A percentile compares a stretch with the other conserved stretches of the same genome.
phyloP scores from a whole-genome alignment of 2,113 vertebrate genomes.

The Ancistrus triradiatus region DNA sequence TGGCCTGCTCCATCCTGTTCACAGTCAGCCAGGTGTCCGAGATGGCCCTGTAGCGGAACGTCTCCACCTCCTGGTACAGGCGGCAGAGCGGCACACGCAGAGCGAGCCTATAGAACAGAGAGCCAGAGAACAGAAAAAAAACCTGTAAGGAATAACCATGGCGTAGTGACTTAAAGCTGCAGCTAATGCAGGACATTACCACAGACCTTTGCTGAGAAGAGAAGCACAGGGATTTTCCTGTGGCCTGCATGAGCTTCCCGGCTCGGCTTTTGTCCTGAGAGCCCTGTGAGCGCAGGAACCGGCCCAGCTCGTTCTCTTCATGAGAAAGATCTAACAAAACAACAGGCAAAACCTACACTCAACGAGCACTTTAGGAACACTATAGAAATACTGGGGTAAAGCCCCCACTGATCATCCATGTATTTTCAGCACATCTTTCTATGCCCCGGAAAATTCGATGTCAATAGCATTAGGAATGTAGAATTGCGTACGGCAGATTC shows the following conservation, averaged over 20 bases:
- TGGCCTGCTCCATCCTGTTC: slow-evolving; percentile 92
- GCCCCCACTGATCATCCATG: too few relatives aligned
- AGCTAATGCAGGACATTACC: too few relatives aligned
- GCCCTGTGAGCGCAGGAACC: slow-evolving; percentile 91
- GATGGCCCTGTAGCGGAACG: slow-evolving; percentile 90
- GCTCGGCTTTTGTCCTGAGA: slow-evolving; percentile 93
- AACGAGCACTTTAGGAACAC: too few relatives aligned
- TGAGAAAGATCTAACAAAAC: slow-evolving; percentile 82
- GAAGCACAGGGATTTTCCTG: slow-evolving; percentile 95
- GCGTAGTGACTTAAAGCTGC: too few relatives aligned
- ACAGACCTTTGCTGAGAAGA: slow-evolving; percentile 94
- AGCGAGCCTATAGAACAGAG: slow-evolving; percentile 70
- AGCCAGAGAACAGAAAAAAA: not conserved
- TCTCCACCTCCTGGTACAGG: slow-evolving; percentile 94
- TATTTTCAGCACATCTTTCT: too few relatives aligned
- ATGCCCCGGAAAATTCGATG: not conserved
- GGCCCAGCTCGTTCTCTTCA: slow-evolving; percentile 95
- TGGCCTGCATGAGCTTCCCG: slow-evolving; percentile 98
- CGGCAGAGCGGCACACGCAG: slow-evolving; percentile 84
- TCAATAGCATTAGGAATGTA: not conserved
- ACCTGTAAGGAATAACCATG: too few relatives aligned
- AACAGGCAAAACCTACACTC: not conserved
- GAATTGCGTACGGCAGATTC: slow-evolving; percentile 84
- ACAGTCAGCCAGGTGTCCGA: slow-evolving; percentile 96
- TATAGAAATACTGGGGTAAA: too few relatives aligned